Evolutionary conservation across 1,140 invertebrate species (phyloP).

Genomic region (Zaprionus lachaisei): DNA sequence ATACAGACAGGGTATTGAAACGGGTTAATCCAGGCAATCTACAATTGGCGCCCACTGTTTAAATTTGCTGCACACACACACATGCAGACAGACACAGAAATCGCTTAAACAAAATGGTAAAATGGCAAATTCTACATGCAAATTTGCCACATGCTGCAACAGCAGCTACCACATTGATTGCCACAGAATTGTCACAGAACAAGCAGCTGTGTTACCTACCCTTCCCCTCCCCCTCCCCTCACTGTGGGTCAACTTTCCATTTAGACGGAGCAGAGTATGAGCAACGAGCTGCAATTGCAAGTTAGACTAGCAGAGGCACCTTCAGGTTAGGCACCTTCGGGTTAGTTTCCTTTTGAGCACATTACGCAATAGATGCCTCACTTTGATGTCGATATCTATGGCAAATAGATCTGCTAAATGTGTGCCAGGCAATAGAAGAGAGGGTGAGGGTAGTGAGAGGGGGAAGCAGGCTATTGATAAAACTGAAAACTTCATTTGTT

Average conservation of each 20-base stretch:
- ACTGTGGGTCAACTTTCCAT: not conserved
- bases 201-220: not conserved
- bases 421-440: not conserved
- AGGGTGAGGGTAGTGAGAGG: not conserved
- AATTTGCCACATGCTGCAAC: not conserved
- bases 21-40: not conserved
- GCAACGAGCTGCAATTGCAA: not conserved
- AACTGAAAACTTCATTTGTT: slow-evolving; percentile 10
- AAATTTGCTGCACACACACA: not conserved
- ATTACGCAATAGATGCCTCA: not conserved
- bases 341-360: not conserved
- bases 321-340: too few relatives aligned
- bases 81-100: not conserved
- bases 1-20: not conserved
- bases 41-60: not conserved
- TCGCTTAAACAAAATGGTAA: slow-evolving; percentile 5
- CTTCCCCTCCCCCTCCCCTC: not conserved
- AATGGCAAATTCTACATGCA: slow-evolving; percentile 1
- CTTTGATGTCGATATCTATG: not conserved
- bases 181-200: not conserved
- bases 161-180: slow-evolving; percentile 7
- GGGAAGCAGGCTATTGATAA: not conserved
- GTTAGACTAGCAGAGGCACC: too few relatives aligned
- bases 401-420: not conserved
- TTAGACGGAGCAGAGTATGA: not conserved